Base-by-base conservation (phyloP, 2,888 invertebrate species). In the Eulithis testata region DNA sequence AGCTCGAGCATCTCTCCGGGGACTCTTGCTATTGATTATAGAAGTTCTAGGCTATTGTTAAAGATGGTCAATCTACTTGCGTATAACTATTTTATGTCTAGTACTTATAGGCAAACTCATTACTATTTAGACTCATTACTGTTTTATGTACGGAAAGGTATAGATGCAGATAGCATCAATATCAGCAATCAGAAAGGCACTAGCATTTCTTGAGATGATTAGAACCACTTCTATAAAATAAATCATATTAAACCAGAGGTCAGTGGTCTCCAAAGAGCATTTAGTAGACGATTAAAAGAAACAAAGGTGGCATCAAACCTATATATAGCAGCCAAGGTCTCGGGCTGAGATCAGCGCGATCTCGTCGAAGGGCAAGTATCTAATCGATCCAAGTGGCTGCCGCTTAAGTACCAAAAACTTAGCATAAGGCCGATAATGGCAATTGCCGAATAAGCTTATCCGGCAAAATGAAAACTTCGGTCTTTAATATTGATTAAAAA, bases 321-420 rank as follows among this genome's bases (percentile, higher is more conserved):
- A 68, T 63, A 65, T 63, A 71, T 74, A 72, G 68, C 36, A 27
- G 67, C 60, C 70, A 77, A 74, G 76, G 76, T 72, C 69, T 63
- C 63, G 70, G 73, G 76, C 73, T 75, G 74, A 79, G 79, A 79
- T 79, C 80, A 78, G 74, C 73, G 73, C 64, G 70, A 69, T 69
- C 65, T 69, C 63, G 65, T 60, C 70, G 76, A 76, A 79, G 81
- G 78, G 76, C 77, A 77, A 79, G 78, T 72, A 76, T 68, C 68
- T 73, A 77, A 85, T 85, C 83, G 86, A 85, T 83, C 78, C 71
- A 72, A 74, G 73, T 69, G 69, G 75, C 73, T 69, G 68, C 71
- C 65, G 77, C 76, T 80, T 78, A 78, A 75, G 73, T 69, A 75
- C 71, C 76, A 66, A 74, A 77, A 84, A 83, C 81, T 86, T 84